These are phyloP conservation scores for Labia minor DNA, from an alignment of 2,888 invertebrate species.

Conservation along the genomic window DNA sequence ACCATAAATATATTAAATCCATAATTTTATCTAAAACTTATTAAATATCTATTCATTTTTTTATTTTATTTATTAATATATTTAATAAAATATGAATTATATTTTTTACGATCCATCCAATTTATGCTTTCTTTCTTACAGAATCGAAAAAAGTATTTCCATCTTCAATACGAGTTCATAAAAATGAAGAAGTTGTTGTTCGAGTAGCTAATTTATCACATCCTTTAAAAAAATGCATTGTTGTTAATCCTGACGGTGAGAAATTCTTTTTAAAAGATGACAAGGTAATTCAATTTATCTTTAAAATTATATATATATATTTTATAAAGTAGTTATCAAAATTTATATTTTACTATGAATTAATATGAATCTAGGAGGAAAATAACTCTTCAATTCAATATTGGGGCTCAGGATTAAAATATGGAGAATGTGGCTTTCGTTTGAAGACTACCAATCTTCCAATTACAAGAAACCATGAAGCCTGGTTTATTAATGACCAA, in stretches of 20 bases:
- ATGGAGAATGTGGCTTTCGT: conserved; percentile 9
- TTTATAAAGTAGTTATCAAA: too few species aligned
- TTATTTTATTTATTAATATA: too few species aligned
- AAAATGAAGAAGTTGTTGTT: background rate
- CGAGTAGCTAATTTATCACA: background rate
- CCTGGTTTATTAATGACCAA: background rate
- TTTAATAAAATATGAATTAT: too few species aligned
- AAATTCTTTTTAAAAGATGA: background rate
- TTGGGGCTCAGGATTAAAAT: conserved; percentile 14
- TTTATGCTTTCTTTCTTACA: too few species aligned
- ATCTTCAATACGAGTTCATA: background rate
- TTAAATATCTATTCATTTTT: too few species aligned
- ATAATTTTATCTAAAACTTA: too few species aligned
- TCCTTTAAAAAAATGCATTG: background rate
- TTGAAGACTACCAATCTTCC: background rate
- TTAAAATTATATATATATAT: background rate
- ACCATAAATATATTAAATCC: too few species aligned
- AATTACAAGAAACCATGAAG: background rate
- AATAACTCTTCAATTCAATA: background rate
- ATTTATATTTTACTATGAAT: background rate
- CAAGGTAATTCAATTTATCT: background rate
- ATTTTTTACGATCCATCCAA: too few species aligned
- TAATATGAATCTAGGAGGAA: background rate
- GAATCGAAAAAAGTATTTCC: background rate
- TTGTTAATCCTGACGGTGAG: background rate